Conservation (phyloP, 2,113 vertebrate species). For the Tor tambroides region DNA sequence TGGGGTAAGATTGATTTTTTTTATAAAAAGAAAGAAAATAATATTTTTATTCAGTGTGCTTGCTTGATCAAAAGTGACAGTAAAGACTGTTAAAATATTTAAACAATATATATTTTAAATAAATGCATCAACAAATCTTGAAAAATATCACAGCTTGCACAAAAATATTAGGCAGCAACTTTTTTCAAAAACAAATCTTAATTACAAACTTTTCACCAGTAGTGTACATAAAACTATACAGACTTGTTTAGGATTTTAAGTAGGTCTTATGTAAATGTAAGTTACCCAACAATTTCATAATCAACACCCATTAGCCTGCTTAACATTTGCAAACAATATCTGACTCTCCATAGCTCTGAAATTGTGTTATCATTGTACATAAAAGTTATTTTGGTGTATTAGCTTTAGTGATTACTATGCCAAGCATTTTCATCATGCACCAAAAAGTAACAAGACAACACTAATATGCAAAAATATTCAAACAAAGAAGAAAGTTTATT, state of each 20-base stretch:
- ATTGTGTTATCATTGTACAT: background rate
- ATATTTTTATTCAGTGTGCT: no score
- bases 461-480: background rate
- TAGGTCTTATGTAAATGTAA: background rate
- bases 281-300: background rate
- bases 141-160: background rate
- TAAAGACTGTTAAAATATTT: no score
- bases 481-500: constrained; percentile 6
- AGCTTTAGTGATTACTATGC: background rate
- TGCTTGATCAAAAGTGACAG: no score
- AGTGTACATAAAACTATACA: background rate
- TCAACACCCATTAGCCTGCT: background rate
- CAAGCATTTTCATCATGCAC: background rate
- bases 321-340: background rate
- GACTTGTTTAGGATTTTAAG: background rate
- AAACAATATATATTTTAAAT: no score
- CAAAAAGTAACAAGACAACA: background rate
- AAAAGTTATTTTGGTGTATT: background rate
- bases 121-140: no score
- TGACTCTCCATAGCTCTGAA: background rate
- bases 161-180: background rate
- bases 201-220: no score
- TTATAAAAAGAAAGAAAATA: background rate
- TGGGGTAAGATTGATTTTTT: background rate
- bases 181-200: no score